These are phyloP conservation scores for Heliconius nattereri DNA, from an alignment of 1,140 invertebrate genomes.

Conservation along the genomic window DNA sequence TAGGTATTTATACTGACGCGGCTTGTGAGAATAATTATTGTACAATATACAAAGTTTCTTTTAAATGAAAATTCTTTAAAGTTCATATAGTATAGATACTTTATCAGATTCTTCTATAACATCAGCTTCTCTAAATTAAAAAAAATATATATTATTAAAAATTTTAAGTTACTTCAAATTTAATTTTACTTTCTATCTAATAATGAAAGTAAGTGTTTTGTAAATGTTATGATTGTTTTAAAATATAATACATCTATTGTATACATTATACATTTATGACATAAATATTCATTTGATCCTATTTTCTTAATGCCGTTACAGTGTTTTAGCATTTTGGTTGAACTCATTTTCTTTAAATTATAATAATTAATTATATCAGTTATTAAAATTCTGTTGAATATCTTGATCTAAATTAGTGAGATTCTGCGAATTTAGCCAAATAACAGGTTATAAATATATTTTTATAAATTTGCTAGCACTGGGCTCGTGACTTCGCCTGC, in stretches of 20 bases:
- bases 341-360: background rate
- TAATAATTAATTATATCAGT: constrained; percentile 3
- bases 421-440: no score
- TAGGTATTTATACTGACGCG: background rate
- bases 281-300: background rate
- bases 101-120: no score
- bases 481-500: no score
- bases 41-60: background rate
- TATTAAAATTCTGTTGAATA: background rate
- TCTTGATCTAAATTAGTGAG: background rate
- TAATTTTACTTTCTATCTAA: background rate
- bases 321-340: background rate
- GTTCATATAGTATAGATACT: background rate
- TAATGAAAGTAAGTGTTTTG: no score
- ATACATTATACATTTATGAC: no score
- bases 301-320: background rate
- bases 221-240: no score
- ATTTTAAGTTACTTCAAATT: no score
- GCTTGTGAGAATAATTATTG: background rate
- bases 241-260: no score
- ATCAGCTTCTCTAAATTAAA: no score
- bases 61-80: background rate
- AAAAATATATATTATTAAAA: no score
- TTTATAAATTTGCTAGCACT: no score
- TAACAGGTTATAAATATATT: no score